Evolutionary conservation across 2,888 invertebrate species (phyloP).

Genomic region (Nasonovia ribisnigri): DNA sequence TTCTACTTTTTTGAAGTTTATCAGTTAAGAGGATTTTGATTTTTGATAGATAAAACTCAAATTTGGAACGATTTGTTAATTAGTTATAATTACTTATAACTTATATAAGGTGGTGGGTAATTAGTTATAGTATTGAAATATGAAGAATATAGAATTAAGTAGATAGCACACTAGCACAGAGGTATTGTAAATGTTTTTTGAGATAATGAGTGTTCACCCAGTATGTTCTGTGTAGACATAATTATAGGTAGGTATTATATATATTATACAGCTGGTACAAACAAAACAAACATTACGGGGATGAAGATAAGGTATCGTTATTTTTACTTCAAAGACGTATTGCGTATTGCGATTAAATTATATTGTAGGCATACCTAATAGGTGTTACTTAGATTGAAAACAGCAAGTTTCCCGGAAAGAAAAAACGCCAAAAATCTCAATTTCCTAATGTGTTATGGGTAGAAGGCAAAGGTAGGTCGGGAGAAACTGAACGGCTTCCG

Average conservation of each 20-base stretch:
- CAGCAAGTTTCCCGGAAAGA: neutral
- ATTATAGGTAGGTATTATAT: neutral
- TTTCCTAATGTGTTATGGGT: neutral
- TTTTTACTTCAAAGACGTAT: neutral
- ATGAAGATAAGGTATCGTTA: neutral
- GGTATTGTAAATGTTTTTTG: too few relatives aligned
- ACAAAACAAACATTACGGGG: neutral
- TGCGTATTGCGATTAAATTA: neutral
- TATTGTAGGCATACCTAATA: neutral
- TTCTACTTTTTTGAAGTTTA: neutral
- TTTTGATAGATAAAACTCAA: neutral
- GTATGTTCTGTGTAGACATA: neutral
- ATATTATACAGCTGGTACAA: neutral
- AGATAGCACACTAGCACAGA: too few relatives aligned
- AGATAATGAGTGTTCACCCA: neutral
- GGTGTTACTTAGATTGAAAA: neutral
- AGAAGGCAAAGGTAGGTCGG: too few relatives aligned
- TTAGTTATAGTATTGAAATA: neutral
- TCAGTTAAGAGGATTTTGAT: neutral
- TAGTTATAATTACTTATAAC: neutral
- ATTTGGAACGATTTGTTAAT: neutral
- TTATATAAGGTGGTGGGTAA: neutral
- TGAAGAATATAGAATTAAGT: neutral
- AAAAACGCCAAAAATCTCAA: neutral
- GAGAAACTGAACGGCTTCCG: neutral